Evolutionary conservation across 2,113 vertebrate genomes (phyloP).

Genomic region (Ailuropoda melanoleuca): DNA sequence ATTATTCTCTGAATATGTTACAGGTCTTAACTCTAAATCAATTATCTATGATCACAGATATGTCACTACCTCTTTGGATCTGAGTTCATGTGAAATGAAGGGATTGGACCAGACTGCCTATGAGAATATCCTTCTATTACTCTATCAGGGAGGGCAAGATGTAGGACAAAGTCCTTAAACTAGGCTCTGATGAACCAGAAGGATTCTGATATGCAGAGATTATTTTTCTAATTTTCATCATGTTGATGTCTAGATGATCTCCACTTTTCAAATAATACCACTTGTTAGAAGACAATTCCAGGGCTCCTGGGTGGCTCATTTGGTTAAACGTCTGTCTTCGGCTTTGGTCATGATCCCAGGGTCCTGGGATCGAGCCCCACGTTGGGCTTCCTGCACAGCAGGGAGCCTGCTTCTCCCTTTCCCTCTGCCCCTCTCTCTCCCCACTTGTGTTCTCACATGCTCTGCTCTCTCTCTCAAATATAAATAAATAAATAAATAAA

Average conservation of each 20-base stretch:
- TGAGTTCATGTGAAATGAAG: not conserved
- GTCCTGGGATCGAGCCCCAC: too few relatives aligned
- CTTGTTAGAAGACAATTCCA: not conserved
- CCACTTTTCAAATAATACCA: not conserved
- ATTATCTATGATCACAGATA: not conserved
- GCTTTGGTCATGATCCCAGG: too few relatives aligned
- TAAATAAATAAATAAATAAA: too few relatives aligned
- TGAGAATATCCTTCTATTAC: not conserved
- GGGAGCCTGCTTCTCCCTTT: too few relatives aligned
- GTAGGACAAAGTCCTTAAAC: not conserved
- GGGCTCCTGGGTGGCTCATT: too few relatives aligned
- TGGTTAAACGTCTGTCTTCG: too few relatives aligned
- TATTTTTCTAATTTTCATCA: not conserved
- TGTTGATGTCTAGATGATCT: not conserved
- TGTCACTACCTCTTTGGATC: not conserved
- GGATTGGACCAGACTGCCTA: not conserved
- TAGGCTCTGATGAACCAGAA: not conserved
- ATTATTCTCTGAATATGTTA: not conserved
- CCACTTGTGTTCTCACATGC: too few relatives aligned
- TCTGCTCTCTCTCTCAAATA: too few relatives aligned
- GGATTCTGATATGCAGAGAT: not conserved
- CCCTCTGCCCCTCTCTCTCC: too few relatives aligned
- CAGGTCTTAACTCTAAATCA: not conserved
- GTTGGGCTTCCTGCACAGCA: too few relatives aligned
- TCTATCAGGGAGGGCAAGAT: not conserved